Evolutionary conservation across 2,797 vertebrate species (phyloP).

Genomic region (Jordanella pulchra): DNA sequence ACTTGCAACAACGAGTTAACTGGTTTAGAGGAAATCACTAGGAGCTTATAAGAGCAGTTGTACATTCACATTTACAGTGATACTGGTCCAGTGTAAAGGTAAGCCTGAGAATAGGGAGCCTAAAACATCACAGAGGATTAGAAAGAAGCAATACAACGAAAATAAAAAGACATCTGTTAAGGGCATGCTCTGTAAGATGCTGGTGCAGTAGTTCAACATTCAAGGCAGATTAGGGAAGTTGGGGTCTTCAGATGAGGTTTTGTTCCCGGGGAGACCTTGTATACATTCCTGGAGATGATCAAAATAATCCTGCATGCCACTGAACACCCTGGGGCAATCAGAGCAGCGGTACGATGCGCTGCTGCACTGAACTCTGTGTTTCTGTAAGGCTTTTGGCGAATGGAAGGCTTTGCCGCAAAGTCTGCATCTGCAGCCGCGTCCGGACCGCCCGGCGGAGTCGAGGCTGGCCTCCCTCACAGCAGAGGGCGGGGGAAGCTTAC

Average conservation of each 20-base stretch:
- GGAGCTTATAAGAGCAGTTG: not conserved
- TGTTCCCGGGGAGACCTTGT: slow-evolving; percentile 40
- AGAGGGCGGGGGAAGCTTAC: slow-evolving; percentile 18
- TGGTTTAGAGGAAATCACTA: slow-evolving; percentile 13
- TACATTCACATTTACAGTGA: slow-evolving; percentile 34
- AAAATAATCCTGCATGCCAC: slow-evolving; percentile 73
- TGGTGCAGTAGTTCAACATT: slow-evolving; percentile 81
- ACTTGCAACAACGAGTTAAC: slow-evolving; percentile 7
- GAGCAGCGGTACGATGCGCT: slow-evolving; percentile 66
- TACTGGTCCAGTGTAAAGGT: slow-evolving; percentile 61
- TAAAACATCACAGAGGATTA: not conserved
- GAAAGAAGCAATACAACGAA: slow-evolving; percentile 19
- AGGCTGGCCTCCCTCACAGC: not conserved
- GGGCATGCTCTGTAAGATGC: slow-evolving; percentile 72
- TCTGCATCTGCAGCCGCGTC: slow-evolving; percentile 72
- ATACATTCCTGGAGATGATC: slow-evolving; percentile 79
- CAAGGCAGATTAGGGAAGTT: slow-evolving; percentile 66
- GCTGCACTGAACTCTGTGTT: slow-evolving; percentile 67
- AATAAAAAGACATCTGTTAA: slow-evolving; percentile 34
- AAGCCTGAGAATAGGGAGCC: slow-evolving; percentile 45
- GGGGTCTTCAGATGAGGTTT: slow-evolving; percentile 43
- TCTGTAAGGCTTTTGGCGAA: slow-evolving; percentile 64
- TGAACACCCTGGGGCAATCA: slow-evolving; percentile 73
- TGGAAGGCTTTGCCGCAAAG: slow-evolving; percentile 76
- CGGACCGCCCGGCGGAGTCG: slow-evolving; percentile 28